Conservation (phyloP, 2,888 invertebrate species). For the Steinernema scapterisci region DNA sequence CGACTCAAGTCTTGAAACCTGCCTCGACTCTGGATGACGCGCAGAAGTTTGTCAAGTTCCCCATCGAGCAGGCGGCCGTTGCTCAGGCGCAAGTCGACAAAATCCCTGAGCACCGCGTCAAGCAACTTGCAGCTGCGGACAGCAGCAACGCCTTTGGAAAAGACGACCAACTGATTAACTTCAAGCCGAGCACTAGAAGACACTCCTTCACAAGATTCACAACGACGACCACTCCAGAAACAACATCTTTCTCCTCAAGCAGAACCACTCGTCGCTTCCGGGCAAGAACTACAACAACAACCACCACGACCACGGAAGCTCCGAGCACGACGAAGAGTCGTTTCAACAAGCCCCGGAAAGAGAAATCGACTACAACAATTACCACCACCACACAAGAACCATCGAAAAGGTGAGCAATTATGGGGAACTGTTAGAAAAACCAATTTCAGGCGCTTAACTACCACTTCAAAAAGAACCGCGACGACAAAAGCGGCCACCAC, state of each 20-base stretch:
- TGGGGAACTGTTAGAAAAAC: too few relatives aligned
- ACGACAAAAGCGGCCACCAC: neutral
- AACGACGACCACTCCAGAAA: neutral
- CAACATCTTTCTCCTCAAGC: neutral
- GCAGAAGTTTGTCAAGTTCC: slow-evolving; percentile 15
- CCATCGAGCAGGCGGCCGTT: slow-evolving; percentile 13
- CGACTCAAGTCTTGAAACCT: neutral
- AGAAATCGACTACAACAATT: slow-evolving; percentile 16
- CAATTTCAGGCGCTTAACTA: neutral
- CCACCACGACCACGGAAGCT: slow-evolving; percentile 3
- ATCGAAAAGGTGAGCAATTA: neutral
- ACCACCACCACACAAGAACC: neutral
- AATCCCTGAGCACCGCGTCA: slow-evolving; percentile 7
- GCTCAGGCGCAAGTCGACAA: slow-evolving; percentile 18
- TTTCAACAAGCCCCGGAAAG: slow-evolving; percentile 32
- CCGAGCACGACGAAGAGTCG: slow-evolving; percentile 7
- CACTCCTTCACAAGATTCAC: neutral
- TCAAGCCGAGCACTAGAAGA: slow-evolving; percentile 34
- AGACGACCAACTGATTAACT: slow-evolving; percentile 37
- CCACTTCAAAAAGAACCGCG: slow-evolving; percentile 4
- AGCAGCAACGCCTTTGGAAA: slow-evolving; percentile 27
- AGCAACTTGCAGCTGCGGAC: slow-evolving; percentile 33
- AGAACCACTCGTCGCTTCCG: neutral
- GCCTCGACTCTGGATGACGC: slow-evolving; percentile 2
- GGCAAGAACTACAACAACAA: neutral